Conservation (phyloP, 1,140 invertebrate species). For the Amyelois transitella region DNA sequence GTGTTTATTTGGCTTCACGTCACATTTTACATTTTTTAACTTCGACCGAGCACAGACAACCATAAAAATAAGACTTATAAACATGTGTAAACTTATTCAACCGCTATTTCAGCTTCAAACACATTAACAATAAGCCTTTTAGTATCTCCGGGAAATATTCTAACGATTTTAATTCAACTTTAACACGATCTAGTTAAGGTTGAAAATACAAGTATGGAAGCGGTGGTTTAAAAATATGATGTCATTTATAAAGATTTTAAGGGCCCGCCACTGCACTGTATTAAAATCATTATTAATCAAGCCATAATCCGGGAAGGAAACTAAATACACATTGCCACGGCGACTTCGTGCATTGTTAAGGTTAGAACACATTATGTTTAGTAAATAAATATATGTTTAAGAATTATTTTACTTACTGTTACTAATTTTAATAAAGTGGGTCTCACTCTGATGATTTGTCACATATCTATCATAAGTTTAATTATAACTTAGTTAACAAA, state of each 20-base stretch:
- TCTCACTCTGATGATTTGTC: too few species aligned
- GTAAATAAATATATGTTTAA: background rate
- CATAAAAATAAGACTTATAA: background rate
- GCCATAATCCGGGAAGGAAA: background rate
- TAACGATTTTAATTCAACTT: background rate
- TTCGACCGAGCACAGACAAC: background rate
- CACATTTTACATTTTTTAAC: background rate
- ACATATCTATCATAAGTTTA: too few species aligned
- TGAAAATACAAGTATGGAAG: background rate
- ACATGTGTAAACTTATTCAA: constrained; percentile 3
- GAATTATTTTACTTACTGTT: background rate
- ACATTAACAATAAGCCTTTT: constrained; percentile 6
- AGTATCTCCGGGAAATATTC: background rate
- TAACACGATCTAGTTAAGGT: background rate
- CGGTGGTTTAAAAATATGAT: constrained; percentile 4
- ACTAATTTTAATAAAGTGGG: background rate
- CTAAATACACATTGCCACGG: background rate
- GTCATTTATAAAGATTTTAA: constrained; percentile 3
- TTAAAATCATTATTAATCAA: constrained; percentile 3
- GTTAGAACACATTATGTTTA: background rate
- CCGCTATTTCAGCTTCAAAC: constrained; percentile 1
- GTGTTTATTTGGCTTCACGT: background rate
- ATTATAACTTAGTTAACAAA: too few species aligned
- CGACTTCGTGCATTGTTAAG: background rate
- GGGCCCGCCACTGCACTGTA: background rate